Evolutionary conservation across 2,888 invertebrate species (phyloP).

Genomic region (Polydrusus cervinus): DNA sequence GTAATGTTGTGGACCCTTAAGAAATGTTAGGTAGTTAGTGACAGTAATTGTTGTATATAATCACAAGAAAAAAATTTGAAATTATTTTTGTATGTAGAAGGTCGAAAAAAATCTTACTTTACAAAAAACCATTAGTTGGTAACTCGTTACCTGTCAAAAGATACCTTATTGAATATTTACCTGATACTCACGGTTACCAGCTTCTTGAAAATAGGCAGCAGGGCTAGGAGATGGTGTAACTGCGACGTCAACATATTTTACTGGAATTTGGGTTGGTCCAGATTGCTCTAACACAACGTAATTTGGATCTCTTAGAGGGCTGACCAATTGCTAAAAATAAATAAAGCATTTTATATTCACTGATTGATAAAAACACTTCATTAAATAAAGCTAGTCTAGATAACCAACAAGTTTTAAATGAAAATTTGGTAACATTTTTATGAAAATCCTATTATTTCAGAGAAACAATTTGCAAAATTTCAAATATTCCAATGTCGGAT

Average conservation of each 20-base stretch:
- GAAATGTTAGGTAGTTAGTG: neutral
- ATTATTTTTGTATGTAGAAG: no score
- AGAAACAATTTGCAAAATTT: no score
- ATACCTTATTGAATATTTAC: slow-evolving; percentile 29
- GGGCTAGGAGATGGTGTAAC: slow-evolving; percentile 35
- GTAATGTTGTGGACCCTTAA: slow-evolving; percentile 18
- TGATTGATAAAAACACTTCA: no score
- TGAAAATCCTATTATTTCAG: no score
- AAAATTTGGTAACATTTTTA: no score
- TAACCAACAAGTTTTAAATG: no score
- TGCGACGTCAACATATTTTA: slow-evolving; percentile 47
- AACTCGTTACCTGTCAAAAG: neutral
- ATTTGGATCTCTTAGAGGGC: slow-evolving; percentile 28
- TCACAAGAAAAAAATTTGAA: no score
- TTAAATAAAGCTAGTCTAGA: no score
- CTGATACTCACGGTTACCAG: slow-evolving; percentile 25
- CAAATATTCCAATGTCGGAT: no score
- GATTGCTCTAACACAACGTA: slow-evolving; percentile 42
- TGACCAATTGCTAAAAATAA: slow-evolving; percentile 43
- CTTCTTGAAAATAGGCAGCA: slow-evolving; percentile 12
- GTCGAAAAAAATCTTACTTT: no score
- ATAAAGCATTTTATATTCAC: neutral
- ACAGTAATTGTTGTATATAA: no score
- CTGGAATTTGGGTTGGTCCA: slow-evolving; percentile 46
- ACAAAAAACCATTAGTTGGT: neutral